These are phyloP conservation scores for Scaptomyza hsui DNA, from an alignment of 1,140 invertebrate species.

Conservation along the genomic window DNA sequence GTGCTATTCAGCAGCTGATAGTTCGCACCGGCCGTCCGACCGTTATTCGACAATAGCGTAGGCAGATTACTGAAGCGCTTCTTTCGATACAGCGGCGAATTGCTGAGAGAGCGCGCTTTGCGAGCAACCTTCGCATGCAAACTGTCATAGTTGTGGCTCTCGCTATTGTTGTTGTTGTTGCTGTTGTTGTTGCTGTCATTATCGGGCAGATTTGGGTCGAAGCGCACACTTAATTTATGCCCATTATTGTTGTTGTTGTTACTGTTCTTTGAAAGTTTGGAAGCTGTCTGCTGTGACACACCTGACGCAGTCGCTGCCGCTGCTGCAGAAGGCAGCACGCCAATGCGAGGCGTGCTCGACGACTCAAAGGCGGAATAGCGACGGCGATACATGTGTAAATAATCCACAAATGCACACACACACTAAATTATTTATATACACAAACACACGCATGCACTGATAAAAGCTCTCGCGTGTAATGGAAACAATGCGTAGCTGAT, in stretches of 20 bases:
- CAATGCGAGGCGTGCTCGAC: conserved; percentile 70
- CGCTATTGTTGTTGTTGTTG: conserved; percentile 27
- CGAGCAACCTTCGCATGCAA: conserved; percentile 57
- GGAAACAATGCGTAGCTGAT: conserved; percentile 36
- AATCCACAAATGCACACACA: conserved; percentile 17
- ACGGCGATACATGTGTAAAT: conserved; percentile 74
- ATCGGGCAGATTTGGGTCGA: conserved; percentile 76
- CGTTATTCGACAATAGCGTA: conserved; percentile 62
- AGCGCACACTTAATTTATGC: conserved; percentile 69
- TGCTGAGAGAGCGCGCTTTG: conserved; percentile 76
- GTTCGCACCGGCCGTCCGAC: conserved; percentile 59
- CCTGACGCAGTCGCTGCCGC: conserved; percentile 5
- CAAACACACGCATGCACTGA: conserved; percentile 36
- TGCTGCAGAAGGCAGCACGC: conserved; percentile 59
- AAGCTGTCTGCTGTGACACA: conserved; percentile 40
- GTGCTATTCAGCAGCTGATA: conserved; percentile 73
- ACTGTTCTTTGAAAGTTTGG: conserved; percentile 42
- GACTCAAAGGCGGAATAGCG: conserved; percentile 78
- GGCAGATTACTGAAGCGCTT: conserved; percentile 76
- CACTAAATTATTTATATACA: conserved; percentile 12
- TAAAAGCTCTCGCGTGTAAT: conserved; percentile 25
- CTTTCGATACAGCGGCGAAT: conserved; percentile 74
- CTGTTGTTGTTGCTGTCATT: conserved; percentile 62
- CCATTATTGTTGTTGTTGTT: conserved; percentile 49
- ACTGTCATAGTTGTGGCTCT: conserved; percentile 42